Evolutionary conservation across 2,113 vertebrate genomes (phyloP).

Genomic region (Silurus meridionalis): DNA sequence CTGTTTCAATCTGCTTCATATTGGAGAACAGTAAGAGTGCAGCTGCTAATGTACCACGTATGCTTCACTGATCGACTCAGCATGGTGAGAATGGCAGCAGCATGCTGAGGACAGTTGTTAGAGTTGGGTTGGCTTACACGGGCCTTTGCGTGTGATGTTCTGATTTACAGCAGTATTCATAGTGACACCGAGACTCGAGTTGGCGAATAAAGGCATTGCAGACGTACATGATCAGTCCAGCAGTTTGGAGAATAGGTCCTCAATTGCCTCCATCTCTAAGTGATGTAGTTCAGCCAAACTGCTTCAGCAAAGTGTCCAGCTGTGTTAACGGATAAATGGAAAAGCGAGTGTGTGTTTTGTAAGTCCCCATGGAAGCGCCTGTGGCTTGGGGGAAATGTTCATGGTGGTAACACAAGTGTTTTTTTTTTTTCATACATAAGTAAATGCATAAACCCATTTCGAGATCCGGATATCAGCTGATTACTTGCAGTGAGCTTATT

Average conservation of each 20-base stretch:
- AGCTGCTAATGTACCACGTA: background rate
- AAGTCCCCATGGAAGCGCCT: conserved; percentile 53
- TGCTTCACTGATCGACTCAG: conserved; percentile 51
- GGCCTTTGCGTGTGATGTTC: background rate
- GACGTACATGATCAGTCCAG: conserved; percentile 29
- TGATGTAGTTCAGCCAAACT: conserved; percentile 55
- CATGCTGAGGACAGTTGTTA: background rate
- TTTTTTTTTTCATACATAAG: background rate
- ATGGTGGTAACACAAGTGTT: conserved; percentile 19
- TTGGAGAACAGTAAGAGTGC: background rate
- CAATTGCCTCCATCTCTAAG: conserved; percentile 46
- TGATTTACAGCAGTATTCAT: conserved; percentile 16
- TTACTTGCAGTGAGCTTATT: background rate
- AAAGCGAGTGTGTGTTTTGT: conserved; percentile 53
- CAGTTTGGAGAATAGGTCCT: conserved; percentile 29
- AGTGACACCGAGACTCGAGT: conserved; percentile 23
- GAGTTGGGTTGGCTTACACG: background rate
- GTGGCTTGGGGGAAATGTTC: conserved; percentile 47
- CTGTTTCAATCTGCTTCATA: conserved; percentile 9
- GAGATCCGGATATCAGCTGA: background rate
- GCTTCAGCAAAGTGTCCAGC: conserved; percentile 62
- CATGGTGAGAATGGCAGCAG: conserved; percentile 47
- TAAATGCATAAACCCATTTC: background rate
- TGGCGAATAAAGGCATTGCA: background rate
- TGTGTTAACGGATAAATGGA: conserved; percentile 68